Percentiles rank a stretch among this genome's conserved stretches.
These are phyloP conservation scores for Drosophila barbarae DNA, from an alignment of 2,888 invertebrate species.

Conservation along the genomic window DNA sequence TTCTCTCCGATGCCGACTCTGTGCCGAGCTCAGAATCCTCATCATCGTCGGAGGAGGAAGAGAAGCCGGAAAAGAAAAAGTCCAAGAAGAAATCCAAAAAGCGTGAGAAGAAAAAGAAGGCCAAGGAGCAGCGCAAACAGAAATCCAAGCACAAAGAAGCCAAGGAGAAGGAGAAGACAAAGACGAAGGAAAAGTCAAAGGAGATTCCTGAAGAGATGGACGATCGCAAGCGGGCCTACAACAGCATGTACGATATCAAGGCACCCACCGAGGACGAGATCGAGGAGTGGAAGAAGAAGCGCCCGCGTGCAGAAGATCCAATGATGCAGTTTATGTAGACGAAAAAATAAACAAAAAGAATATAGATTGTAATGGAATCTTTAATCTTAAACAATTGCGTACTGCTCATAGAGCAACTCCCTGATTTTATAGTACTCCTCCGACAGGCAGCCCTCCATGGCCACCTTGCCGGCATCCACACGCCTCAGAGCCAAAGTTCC, in stretches of 20 bases:
- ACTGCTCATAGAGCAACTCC: constrained; percentile 95
- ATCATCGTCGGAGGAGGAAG: constrained; percentile 48
- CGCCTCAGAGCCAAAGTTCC: constrained; percentile 93
- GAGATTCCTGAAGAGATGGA: constrained; percentile 83
- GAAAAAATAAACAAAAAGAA: constrained; percentile 2
- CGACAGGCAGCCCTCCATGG: constrained; percentile 95
- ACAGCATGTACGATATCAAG: constrained; percentile 91
- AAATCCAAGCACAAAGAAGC: constrained; percentile 26
- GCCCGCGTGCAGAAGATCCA: constrained; percentile 92
- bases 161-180: constrained; percentile 52
- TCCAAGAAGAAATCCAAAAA: constrained; percentile 73
- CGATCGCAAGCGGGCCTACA: constrained; percentile 95
- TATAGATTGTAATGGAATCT: not conserved
- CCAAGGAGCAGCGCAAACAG: constrained; percentile 47
- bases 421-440: constrained; percentile 97
- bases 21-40: constrained; percentile 48
- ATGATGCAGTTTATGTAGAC: constrained; percentile 87
- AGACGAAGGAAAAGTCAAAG: constrained; percentile 67
- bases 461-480: constrained; percentile 94
- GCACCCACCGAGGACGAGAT: constrained; percentile 95
- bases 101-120: constrained; percentile 76
- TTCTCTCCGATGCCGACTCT: constrained; percentile 29
- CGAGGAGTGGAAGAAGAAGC: constrained; percentile 95
- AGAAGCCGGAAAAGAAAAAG: constrained; percentile 51
- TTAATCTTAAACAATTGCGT: constrained; percentile 89